Evolutionary conservation across 2,113 vertebrate species (phyloP).

Genomic region (Gambusia affinis): DNA sequence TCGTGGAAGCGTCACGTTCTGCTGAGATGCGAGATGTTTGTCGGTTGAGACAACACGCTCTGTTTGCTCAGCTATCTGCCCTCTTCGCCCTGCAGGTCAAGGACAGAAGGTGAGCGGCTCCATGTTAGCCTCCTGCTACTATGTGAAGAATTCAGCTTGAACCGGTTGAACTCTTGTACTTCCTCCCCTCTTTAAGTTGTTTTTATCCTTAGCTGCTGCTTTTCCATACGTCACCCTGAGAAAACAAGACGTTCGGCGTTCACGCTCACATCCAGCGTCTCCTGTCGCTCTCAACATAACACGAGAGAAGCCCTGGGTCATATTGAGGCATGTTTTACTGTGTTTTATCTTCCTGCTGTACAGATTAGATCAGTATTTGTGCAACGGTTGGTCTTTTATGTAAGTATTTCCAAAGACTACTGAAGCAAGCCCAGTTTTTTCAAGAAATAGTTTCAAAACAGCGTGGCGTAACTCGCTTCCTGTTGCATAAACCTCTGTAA

Average conservation of each 20-base stretch:
- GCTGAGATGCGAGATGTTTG: slow-evolving; percentile 39
- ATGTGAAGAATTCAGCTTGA: slow-evolving; percentile 50
- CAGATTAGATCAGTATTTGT: background rate
- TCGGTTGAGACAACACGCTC: slow-evolving; percentile 21
- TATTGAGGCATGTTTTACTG: background rate
- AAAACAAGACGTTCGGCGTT: background rate
- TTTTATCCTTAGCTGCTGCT: background rate
- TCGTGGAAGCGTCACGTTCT: slow-evolving; percentile 7
- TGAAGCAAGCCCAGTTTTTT: slow-evolving; percentile 15
- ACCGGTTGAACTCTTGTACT: slow-evolving; percentile 25
- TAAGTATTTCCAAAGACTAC: slow-evolving; percentile 29
- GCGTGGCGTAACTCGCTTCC: slow-evolving; percentile 49
- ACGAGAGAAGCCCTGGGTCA: background rate
- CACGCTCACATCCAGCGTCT: background rate
- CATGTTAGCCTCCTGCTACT: slow-evolving; percentile 22
- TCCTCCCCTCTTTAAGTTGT: slow-evolving; percentile 6
- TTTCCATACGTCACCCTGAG: background rate
- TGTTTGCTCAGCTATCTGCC: slow-evolving; percentile 28
- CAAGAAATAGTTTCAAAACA: slow-evolving; percentile 22
- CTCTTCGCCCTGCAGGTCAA: slow-evolving; percentile 28
- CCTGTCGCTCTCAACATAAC: too few relatives aligned
- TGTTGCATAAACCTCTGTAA: slow-evolving; percentile 32
- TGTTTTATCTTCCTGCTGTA: background rate
- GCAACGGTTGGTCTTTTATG: background rate
- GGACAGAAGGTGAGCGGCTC: slow-evolving; percentile 44